A percentile compares a stretch with the other conserved stretches of the same genome.
Evolutionary conservation across 2,113 vertebrate species (phyloP).

Genomic region (Mirza zaza): DNA sequence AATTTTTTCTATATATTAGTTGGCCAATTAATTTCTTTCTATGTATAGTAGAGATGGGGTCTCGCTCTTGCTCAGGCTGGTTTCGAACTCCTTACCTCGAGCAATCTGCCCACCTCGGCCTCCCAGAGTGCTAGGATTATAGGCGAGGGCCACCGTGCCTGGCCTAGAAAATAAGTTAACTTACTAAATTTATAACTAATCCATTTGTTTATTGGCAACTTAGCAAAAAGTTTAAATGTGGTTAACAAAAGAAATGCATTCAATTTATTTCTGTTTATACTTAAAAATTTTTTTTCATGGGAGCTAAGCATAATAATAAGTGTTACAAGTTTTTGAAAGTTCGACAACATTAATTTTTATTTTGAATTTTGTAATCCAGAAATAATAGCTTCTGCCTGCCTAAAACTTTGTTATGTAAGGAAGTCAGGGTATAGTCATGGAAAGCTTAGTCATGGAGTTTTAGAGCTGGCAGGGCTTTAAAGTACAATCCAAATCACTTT

Average conservation of each 20-base stretch:
- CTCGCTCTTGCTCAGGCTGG: too few species aligned
- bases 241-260: not conserved
- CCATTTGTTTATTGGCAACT: not conserved
- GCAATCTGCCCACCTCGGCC: too few species aligned
- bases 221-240: not conserved
- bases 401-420: not conserved
- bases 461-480: not conserved
- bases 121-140: too few species aligned
- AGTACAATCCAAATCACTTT: not conserved
- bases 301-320: not conserved
- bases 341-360: not conserved
- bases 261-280: not conserved
- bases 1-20: too few species aligned
- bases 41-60: too few species aligned
- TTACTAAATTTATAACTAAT: not conserved
- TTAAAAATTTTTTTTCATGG: not conserved
- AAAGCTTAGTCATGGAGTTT: not conserved
- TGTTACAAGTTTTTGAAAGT: constrained; percentile 23
- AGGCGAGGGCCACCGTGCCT: too few species aligned
- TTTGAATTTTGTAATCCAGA: constrained; percentile 1
- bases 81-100: too few species aligned
- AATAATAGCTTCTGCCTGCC: not conserved
- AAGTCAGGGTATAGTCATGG: not conserved
- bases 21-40: too few species aligned
- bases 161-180: not conserved